phyloP scores from a whole-genome alignment of 2,797 vertebrate genomes.

The Natrix natrix region DNA sequence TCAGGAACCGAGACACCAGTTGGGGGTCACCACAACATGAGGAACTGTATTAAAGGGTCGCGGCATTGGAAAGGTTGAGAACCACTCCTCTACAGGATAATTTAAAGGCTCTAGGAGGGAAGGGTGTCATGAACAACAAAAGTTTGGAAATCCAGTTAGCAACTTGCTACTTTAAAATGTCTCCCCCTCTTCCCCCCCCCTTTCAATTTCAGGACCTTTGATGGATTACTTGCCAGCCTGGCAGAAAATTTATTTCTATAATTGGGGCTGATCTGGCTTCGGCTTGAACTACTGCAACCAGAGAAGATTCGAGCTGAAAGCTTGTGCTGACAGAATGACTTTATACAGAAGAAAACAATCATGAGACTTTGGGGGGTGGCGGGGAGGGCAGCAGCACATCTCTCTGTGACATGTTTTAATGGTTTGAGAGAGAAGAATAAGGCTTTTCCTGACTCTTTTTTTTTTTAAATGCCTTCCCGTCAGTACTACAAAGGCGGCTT shows the following conservation, averaged over 20 bases:
- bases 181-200: background rate
- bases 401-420: constrained; percentile 41
- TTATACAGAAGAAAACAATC: constrained; percentile 26
- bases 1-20: no score
- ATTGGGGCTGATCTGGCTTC: constrained; percentile 83
- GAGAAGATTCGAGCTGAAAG: background rate
- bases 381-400: background rate
- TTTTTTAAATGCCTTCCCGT: background rate
- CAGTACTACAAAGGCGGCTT: background rate
- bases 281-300: background rate
- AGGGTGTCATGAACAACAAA: background rate
- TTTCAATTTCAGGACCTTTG: constrained; percentile 81
- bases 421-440: constrained; percentile 21
- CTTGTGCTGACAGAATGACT: constrained; percentile 20
- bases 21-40: no score
- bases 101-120: background rate
- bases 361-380: constrained; percentile 1
- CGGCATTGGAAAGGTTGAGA: no score
- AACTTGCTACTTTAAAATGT: background rate
- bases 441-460: constrained; percentile 26
- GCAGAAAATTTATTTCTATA: constrained; percentile 99
- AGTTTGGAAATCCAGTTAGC: accelerated
- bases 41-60: no score
- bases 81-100: background rate
- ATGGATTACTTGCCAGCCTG: constrained; percentile 96